Base-by-base conservation (phyloP, 2,113 vertebrate species). In the Drymodes brunneopygia region DNA sequence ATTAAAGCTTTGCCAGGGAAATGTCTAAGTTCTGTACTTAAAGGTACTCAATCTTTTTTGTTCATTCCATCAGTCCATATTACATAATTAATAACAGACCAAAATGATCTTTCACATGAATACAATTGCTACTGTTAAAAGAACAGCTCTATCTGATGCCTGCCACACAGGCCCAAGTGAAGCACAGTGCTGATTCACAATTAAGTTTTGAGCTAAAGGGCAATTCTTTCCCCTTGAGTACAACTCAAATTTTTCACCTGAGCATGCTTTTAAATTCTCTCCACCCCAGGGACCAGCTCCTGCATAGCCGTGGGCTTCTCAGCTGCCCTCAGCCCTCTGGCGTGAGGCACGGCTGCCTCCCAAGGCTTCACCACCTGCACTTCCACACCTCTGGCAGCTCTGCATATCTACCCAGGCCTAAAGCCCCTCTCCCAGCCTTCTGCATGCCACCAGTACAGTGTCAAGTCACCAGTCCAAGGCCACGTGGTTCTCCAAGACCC, bases 301-400 rank as follows among this genome's bases (percentile, higher is more conserved):
- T 1, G 0, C 22, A 61, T 31, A 66, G 33, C 60, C 1, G 0
- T 0, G 13, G 35, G 28, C 38, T 53, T 27, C 1, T 0, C 61
- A 71, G 19, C 22, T 47, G 45, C 47, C 42, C 25, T 75, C 38
- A 31, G 42, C 15, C 11, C 11, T 47, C 36, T 25, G 13, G 3
- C 5, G 3, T 21, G 27, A 40, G 27, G 42, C 40, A 56, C 2
- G 2, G 33, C 35, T 56, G 33, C 29, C 35, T 85, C 44, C 48
- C 38, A 33, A 54, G 45, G 15, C 29, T 60, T 62, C 35, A 69
- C 22, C 29, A 25, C 21, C 27, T 2, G 2, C 13, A 8, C 11
- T 71, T 44, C 6, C 36, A 50, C 11, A 62, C 17, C 33, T 64
- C 54, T 23, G 22, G 21, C 54, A 47, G 29, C 29, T 47, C 58